A percentile compares a stretch with the other conserved stretches of the same genome.
Conservation (phyloP, 2,888 invertebrate genomes). For the Leucania comma region DNA sequence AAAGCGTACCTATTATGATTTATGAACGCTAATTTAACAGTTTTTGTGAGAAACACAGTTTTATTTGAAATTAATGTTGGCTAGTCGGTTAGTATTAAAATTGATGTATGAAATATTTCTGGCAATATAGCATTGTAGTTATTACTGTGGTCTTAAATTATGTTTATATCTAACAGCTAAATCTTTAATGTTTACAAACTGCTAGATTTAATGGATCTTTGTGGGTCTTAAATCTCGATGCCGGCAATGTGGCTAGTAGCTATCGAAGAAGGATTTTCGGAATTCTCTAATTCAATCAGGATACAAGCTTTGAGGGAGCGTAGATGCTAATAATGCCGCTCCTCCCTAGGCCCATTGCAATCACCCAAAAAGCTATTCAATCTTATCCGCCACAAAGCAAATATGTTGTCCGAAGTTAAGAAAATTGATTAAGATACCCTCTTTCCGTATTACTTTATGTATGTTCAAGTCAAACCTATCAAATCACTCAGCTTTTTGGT, state of each 20-base stretch:
- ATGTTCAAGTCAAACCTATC: slow-evolving; percentile 42
- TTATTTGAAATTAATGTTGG: slow-evolving; percentile 45
- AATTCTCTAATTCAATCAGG: slow-evolving; percentile 8
- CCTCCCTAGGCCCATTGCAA: slow-evolving; percentile 3
- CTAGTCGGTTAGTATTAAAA: slow-evolving; percentile 41
- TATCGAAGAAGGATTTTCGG: background rate
- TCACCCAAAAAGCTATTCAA: slow-evolving; percentile 31
- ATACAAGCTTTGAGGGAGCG: background rate
- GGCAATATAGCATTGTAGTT: slow-evolving; percentile 24
- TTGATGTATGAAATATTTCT: slow-evolving; percentile 37
- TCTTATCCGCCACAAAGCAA: slow-evolving; percentile 21
- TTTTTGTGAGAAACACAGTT: slow-evolving; percentile 50
- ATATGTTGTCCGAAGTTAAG: slow-evolving; percentile 37
- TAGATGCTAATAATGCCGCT: slow-evolving; percentile 15
- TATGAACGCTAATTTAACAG: slow-evolving; percentile 54
- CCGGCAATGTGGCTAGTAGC: too few relatives aligned
- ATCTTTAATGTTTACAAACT: background rate
- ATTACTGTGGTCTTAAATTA: slow-evolving; percentile 26
- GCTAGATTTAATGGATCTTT: background rate
- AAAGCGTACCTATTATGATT: slow-evolving; percentile 59
- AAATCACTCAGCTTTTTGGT: slow-evolving; percentile 25
- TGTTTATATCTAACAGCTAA: background rate
- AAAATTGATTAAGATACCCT: slow-evolving; percentile 50
- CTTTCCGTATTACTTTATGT: slow-evolving; percentile 45
- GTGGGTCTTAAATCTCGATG: background rate